Evolutionary conservation across 2,113 vertebrate genomes (phyloP), one percentile per base, ranked within the genome.

Genomic region (Nicator chloris): DNA sequence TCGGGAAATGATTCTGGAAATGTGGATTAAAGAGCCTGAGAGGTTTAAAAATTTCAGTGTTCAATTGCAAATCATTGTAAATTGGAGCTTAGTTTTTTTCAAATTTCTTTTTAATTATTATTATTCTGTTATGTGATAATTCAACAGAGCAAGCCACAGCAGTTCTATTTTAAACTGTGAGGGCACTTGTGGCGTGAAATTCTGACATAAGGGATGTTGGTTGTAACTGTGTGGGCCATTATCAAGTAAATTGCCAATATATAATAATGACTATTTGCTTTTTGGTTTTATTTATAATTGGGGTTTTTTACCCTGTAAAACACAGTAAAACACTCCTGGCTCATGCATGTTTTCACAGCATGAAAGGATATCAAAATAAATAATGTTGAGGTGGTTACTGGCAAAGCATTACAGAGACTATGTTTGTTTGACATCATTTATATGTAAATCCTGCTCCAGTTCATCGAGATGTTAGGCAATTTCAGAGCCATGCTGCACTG

Each of bases 391-490:
- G 86, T 91, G 76, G 72, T 95, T 95, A 93, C 94, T 97, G 88
- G 93, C 85, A 97, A 97, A 96, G 93, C 65, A 78, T 88, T 96
- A 72, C 42, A 31, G 93, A 86, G 68, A 91, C 81, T 79, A 81
- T 72, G 81, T 79, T 95, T 82, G 40, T 83, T 73, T 88, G 94
- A 73, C 63, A 88, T 72, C 63, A 30, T 97, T 97, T 97, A 84
- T 96, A 96, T 96, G 96, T 95, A 98, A 97, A 97, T 97, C 88
- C 90, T 91, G 64, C 69, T 95, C 90, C 88, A 59, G 57, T 94
- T 96, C 94, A 96, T 94, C 20, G 84, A 80, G 91, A 86, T 86
- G 37, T 64, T 85, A 83, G 63, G 75, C 40, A 59, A 12, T 96
- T 97, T 96, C 82, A 42, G 84, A 95, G 68, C 72, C 85, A 78